Conservation (phyloP, 2,113 vertebrate genomes). For the Crypturellus undulatus region DNA sequence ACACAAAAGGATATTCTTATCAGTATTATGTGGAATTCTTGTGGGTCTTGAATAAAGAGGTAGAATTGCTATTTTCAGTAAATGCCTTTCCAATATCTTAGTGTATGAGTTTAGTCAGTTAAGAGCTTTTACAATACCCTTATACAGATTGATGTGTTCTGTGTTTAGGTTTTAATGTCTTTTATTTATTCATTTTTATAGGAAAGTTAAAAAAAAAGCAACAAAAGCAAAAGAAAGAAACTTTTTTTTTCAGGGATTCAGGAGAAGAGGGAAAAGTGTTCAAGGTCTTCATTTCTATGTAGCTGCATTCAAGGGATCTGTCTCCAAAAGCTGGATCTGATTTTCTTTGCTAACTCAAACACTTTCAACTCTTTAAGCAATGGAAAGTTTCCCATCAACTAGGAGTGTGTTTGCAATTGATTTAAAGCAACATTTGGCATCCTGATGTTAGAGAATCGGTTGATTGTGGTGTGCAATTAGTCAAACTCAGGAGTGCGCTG, state of each 20-base stretch:
- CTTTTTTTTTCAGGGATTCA: neutral
- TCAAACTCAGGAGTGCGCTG: constrained; percentile 26
- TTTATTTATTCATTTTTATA: neutral
- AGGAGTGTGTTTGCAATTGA: neutral
- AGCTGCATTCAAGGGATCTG: neutral
- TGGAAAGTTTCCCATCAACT: constrained; percentile 35
- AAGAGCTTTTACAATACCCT: neutral
- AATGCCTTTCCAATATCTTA: neutral
- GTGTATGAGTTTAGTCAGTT: neutral
- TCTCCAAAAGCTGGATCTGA: constrained; percentile 11
- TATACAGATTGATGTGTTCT: neutral
- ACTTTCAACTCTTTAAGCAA: constrained; percentile 33
- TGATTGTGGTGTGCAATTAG: constrained; percentile 59
- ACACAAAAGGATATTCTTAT: neutral
- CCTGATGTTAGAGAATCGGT: constrained; percentile 44
- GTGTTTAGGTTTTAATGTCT: neutral
- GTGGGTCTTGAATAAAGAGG: neutral
- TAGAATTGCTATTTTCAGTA: neutral
- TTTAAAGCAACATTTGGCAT: constrained; percentile 40
- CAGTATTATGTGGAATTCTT: rapidly evolving
- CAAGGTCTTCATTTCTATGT: neutral
- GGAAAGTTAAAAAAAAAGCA: neutral
- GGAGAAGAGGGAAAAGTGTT: neutral
- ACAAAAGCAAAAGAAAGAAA: neutral
- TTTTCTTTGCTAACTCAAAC: constrained; percentile 28